Evolutionary conservation across 1,140 invertebrate species (phyloP), one percentile per base, ranked within the genome.

Genomic region (Planococcus citri): DNA sequence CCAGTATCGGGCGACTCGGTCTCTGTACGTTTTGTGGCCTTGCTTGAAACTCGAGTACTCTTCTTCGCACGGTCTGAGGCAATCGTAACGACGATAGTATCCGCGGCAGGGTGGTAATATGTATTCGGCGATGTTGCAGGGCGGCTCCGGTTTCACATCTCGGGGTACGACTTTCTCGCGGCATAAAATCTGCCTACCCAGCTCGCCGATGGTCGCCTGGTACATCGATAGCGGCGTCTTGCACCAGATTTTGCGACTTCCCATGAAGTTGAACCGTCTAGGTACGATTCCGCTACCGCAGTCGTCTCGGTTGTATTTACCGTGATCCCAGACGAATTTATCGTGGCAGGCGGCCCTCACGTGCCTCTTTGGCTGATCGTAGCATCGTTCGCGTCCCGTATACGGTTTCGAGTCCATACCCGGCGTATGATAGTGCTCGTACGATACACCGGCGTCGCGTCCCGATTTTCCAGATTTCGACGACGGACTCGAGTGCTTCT

Each of bases 171-270:
- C 20, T 21, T 24, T 64, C 60, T 64, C 60, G 60, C 60, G 60
- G 60, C 60, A 64, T 21, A 64, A 20, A 9, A 64, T 24, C 60
- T 64, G 21, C 1, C 60, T 3, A 24, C 60, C 60, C 14, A 64
- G 22, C 60, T 64, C 60, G 60, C 60, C 60, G 60, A 64, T 64
- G 60, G 60, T 64, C 60, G 60, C 60, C 60, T 64, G 60, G 60
- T 64, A 64, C 60, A 64, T 64, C 10, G 14, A 24, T 3, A 64
- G 60, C 60, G 60, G 60, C 60, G 60, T 64, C 20, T 64, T 64
- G 22, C 60, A 64, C 60, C 60, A 64, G 1, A 64, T 3, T 4
- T 64, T 64, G 60, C 60, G 60, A 27, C 60, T 64, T 9, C 10
- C 10, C 60, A 17, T 64, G 60, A 64, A 64, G 17, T 64, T 20